Base-by-base conservation (phyloP, 2,113 vertebrate species). In the Sinocyclocheilus rhinocerous region DNA sequence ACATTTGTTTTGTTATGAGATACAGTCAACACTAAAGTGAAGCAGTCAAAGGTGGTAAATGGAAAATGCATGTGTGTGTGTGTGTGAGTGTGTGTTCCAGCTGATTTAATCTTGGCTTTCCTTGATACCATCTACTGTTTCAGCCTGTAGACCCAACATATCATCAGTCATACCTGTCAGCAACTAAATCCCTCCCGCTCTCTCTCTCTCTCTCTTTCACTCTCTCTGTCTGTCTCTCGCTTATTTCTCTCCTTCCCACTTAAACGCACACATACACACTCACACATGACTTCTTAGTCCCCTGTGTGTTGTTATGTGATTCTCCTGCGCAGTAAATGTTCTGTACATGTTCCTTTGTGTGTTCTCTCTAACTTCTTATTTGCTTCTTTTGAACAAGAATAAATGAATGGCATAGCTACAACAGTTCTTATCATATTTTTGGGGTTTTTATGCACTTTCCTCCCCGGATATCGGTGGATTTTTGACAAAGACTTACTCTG, bases 51-150 rank as follows among this genome's bases (percentile, higher is more conserved):
- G 67, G 33, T 69, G 33, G 75, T 36, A 81, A 57, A 76, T 69
- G 83, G 26, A 57, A 73, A 88, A 76, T 82, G 63, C 26, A 2
- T 33, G 77, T 75, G 42, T 36, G 84, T 75, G 50, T 45, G 84
- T 63, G 76, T 75, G 76, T 33, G 24, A 26, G 81, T 85, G 87
- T 42, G 24, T 15, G 45, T 36, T 69, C 82, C 70, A 84, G 77
- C 69, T 81, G 85, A 86, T 85, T 89, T 85, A 52, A 24, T 89
- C 84, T 88, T 85, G 87, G 72, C 83, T 84, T 90, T 92, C 91
- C 88, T 84, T 70, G 86, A 87, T 87, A 87, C 65, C 82, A 84
- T 87, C 86, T 87, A 87, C 63, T 80, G 76, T 87, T 87, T 84
- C 86, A 84, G 76, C 39, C 76, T 65, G 76, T 79, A 84, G 86